Evolutionary conservation across 2,113 vertebrate genomes (phyloP).

Genomic region (Oryzias curvinotus): DNA sequence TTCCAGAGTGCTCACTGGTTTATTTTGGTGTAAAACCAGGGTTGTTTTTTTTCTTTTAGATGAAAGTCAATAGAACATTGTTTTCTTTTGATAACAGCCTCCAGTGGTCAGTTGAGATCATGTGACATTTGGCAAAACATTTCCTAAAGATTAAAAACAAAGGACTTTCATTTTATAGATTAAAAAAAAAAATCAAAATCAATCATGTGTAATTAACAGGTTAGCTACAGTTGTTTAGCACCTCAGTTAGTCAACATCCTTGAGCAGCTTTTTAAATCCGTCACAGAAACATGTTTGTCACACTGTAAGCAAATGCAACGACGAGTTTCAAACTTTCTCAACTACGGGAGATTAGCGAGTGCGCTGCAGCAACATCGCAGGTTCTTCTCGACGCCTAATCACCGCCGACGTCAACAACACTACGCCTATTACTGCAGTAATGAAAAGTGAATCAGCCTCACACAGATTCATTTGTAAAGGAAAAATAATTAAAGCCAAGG

Average conservation of each 20-base stretch:
- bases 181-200: no score
- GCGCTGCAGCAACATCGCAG: constrained; percentile 4
- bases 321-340: constrained; percentile 42
- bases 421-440: constrained; percentile 45
- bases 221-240: no score
- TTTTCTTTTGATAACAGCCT: no score
- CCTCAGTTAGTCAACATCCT: constrained; percentile 12
- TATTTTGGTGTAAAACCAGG: no score
- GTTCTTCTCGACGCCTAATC: constrained; percentile 44
- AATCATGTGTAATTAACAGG: no score
- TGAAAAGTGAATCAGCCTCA: constrained; percentile 66
- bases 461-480: constrained; percentile 65
- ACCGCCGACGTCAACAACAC: constrained; percentile 51
- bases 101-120: no score
- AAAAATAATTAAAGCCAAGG: constrained; percentile 67
- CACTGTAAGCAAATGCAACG: constrained; percentile 9
- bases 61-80: no score
- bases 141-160: no score
- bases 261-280: constrained; percentile 42
- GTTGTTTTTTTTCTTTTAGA: no score
- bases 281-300: constrained; percentile 12
- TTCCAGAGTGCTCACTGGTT: no score
- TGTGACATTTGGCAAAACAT: no score
- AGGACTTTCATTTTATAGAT: no score
- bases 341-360: constrained; percentile 5